Evolutionary conservation across 2,888 invertebrate genomes (phyloP).

Genomic region (Acrobasis suavella): DNA sequence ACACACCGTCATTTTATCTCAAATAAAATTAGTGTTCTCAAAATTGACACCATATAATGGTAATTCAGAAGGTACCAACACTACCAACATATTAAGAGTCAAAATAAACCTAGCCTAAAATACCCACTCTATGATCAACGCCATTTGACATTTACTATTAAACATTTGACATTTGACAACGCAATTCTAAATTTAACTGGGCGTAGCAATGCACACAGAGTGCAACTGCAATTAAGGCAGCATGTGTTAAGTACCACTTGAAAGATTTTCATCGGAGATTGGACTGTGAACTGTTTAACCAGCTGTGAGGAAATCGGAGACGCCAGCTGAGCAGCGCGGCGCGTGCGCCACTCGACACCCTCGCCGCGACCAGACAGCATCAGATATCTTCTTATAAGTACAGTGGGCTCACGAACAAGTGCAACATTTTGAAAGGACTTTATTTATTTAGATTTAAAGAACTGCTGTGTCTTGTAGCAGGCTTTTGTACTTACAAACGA

Average conservation of each 20-base stretch:
- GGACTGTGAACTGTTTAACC: slow-evolving; percentile 22
- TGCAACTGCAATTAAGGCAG: background rate
- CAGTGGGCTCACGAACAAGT: no score
- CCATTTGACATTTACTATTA: slow-evolving; percentile 20
- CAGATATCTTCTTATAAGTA: slow-evolving; percentile 21
- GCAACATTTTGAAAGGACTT: no score
- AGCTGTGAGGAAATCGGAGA: slow-evolving; percentile 33
- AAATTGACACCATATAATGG: no score
- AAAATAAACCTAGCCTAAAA: slow-evolving; percentile 2
- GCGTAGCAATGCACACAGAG: background rate
- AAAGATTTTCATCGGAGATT: slow-evolving; percentile 23
- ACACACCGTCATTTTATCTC: no score
- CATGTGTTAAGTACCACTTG: slow-evolving; percentile 18
- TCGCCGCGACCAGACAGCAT: slow-evolving; percentile 20
- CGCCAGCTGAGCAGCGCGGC: slow-evolving; percentile 37
- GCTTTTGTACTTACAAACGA: background rate
- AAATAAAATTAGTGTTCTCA: no score
- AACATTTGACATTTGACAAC: slow-evolving; percentile 24
- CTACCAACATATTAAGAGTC: background rate
- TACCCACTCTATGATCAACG: slow-evolving; percentile 10
- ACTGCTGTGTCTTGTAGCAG: no score
- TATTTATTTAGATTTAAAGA: no score
- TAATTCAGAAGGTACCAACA: no score
- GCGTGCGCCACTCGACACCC: slow-evolving; percentile 38
- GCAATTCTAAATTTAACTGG: slow-evolving; percentile 19